These are phyloP conservation scores for Drosophila pseudotalamancana DNA, from an alignment of 2,888 invertebrate genomes.

Conservation along the genomic window DNA sequence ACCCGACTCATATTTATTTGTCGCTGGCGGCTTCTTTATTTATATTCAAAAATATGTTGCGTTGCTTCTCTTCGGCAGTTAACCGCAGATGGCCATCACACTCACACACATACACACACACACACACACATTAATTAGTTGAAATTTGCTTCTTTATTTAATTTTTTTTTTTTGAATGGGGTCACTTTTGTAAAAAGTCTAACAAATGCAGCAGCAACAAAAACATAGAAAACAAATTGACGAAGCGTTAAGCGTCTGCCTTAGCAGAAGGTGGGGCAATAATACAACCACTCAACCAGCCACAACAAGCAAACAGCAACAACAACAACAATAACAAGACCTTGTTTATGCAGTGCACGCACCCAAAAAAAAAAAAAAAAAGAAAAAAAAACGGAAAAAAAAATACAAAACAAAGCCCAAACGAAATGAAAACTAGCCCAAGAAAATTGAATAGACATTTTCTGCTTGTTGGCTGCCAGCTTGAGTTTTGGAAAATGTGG, in stretches of 20 bases:
- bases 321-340: slow-evolving; percentile 25
- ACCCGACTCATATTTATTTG: slow-evolving; percentile 48
- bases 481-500: slow-evolving; percentile 38
- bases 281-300: slow-evolving; percentile 46
- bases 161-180: slow-evolving; percentile 39
- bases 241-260: slow-evolving; percentile 74
- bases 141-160: slow-evolving; percentile 26
- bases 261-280: slow-evolving; percentile 51
- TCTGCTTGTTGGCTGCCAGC: slow-evolving; percentile 54
- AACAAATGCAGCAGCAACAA: slow-evolving; percentile 39
- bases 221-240: slow-evolving; percentile 58
- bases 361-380: slow-evolving; percentile 38
- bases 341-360: slow-evolving; percentile 70
- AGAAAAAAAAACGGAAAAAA: slow-evolving; percentile 3
- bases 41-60: slow-evolving; percentile 35
- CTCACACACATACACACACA: slow-evolving; percentile 19
- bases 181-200: slow-evolving; percentile 58
- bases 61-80: slow-evolving; percentile 5
- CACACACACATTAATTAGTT: slow-evolving; percentile 57
- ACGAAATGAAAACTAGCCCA: slow-evolving; percentile 44
- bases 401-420: slow-evolving; percentile 12
- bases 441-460: slow-evolving; percentile 66
- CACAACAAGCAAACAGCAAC: slow-evolving; percentile 41
- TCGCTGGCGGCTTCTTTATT: slow-evolving; percentile 43
- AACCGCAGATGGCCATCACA: slow-evolving; percentile 16